phyloP scores from a whole-genome alignment of 2,113 vertebrate genomes.

The Albula glossodonta region DNA sequence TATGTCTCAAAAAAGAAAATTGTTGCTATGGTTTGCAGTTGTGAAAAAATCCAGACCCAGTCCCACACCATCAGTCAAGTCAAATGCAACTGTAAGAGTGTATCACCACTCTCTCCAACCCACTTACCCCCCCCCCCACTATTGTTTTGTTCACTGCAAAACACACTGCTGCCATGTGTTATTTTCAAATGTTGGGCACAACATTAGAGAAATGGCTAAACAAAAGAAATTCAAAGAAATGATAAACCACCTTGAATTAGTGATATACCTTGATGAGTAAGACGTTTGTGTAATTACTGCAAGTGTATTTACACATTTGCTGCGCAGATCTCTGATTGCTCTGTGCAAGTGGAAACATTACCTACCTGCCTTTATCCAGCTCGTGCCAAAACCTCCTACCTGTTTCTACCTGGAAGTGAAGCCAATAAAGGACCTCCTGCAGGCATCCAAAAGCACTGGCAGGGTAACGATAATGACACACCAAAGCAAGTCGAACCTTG shows the following conservation, averaged over 20 bases:
- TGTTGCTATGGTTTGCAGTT: neutral
- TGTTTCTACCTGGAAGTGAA: neutral
- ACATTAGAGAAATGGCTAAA: neutral
- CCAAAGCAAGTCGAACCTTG: conserved; percentile 8
- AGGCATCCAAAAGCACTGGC: neutral
- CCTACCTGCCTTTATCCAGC: neutral
- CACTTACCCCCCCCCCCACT: neutral
- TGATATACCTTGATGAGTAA: neutral
- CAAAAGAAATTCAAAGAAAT: neutral
- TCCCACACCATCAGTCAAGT: neutral
- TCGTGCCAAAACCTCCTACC: neutral
- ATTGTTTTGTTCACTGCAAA: neutral
- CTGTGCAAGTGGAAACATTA: neutral
- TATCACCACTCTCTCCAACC: no score
- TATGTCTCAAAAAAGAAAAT: neutral
- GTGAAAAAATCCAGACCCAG: neutral
- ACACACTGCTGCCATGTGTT: neutral
- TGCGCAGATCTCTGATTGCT: neutral
- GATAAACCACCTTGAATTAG: no score
- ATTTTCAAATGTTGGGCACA: neutral
- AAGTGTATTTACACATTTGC: neutral
- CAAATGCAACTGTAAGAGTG: neutral
- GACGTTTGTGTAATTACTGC: neutral
- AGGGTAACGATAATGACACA: neutral
- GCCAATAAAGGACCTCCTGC: neutral